Percentiles rank a stretch among this genome's conserved stretches.
phyloP scores from a whole-genome alignment of 1,140 invertebrate species.

The Drosophila pseudoananassae region DNA sequence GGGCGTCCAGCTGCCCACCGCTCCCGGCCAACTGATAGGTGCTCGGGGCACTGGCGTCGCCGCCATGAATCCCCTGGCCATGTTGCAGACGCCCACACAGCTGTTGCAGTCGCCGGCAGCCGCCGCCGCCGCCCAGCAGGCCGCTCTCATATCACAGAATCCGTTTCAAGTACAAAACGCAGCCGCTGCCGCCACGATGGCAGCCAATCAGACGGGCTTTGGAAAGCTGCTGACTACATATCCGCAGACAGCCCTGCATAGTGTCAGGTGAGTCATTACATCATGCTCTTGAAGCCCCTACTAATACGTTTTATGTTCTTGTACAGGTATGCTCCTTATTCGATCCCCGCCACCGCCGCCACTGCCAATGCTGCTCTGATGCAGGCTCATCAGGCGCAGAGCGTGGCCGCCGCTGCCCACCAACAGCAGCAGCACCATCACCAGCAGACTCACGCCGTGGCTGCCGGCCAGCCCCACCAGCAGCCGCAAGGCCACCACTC shows the following conservation, averaged over 20 bases:
- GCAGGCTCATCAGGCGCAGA: slow-evolving; percentile 84
- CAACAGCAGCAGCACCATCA: slow-evolving; percentile 79
- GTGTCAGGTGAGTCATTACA: slow-evolving; percentile 71
- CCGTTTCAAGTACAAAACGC: slow-evolving; percentile 85
- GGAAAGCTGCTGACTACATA: slow-evolving; percentile 89
- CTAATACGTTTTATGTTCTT: background rate
- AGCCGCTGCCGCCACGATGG: slow-evolving; percentile 83
- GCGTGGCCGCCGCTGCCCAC: slow-evolving; percentile 79
- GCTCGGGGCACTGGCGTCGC: slow-evolving; percentile 86
- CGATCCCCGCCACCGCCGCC: slow-evolving; percentile 82
- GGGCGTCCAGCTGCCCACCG: slow-evolving; percentile 87
- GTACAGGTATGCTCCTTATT: slow-evolving; percentile 81
- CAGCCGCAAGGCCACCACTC: slow-evolving; percentile 69
- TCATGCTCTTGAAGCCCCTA: background rate
- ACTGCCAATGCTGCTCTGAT: slow-evolving; percentile 80
- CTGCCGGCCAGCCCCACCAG: slow-evolving; percentile 59
- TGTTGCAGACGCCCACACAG: slow-evolving; percentile 85
- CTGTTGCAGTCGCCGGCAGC: slow-evolving; percentile 85
- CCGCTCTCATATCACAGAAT: slow-evolving; percentile 83
- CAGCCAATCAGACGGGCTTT: slow-evolving; percentile 87
- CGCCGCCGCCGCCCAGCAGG: slow-evolving; percentile 84
- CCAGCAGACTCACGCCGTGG: slow-evolving; percentile 72
- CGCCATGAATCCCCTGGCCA: slow-evolving; percentile 86
- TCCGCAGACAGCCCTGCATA: slow-evolving; percentile 84
- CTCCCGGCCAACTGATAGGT: slow-evolving; percentile 81